A percentile compares a stretch with the other conserved stretches of the same genome.
phyloP scores from a whole-genome alignment of 2,113 vertebrate species.

The Corydoras sp. region DNA sequence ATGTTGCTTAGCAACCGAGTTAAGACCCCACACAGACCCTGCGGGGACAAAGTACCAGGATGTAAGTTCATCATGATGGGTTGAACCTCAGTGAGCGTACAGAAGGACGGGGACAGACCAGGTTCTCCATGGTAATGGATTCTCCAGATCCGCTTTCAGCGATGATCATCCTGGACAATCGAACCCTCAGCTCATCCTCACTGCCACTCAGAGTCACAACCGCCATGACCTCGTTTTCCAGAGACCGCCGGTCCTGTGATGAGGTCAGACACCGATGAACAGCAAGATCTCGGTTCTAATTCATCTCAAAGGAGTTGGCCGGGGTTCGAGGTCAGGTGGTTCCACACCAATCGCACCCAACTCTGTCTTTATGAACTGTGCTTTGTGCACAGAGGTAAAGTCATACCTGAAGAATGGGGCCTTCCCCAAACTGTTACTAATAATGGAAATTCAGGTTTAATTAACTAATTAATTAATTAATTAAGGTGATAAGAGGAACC shows the following conservation, averaged over 20 bases:
- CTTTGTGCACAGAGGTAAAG: no score
- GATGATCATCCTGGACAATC: slow-evolving; percentile 77
- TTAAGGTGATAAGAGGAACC: slow-evolving; percentile 53
- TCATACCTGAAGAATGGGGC: not conserved
- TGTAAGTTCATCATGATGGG: slow-evolving; percentile 2
- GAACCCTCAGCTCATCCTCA: slow-evolving; percentile 70
- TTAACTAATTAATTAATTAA: no score
- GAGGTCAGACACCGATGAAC: not conserved
- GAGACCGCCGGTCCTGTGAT: slow-evolving; percentile 45
- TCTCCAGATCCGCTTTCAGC: slow-evolving; percentile 72
- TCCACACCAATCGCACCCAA: no score
- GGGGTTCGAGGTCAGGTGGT: no score
- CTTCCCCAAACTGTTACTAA: not conserved
- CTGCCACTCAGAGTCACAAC: slow-evolving; percentile 73
- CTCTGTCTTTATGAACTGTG: no score
- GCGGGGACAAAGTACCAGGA: slow-evolving; percentile 2
- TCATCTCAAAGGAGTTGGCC: no score
- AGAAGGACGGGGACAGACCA: slow-evolving; percentile 58
- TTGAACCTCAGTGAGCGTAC: not conserved
- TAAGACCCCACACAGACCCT: slow-evolving; percentile 78
- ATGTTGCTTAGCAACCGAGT: slow-evolving; percentile 77
- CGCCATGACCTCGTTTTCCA: slow-evolving; percentile 82
- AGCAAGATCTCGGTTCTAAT: no score
- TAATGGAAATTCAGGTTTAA: no score
- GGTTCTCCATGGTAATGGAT: slow-evolving; percentile 74